phyloP scores from a whole-genome alignment of 2,797 vertebrate species.

The Rallus crepitans region DNA sequence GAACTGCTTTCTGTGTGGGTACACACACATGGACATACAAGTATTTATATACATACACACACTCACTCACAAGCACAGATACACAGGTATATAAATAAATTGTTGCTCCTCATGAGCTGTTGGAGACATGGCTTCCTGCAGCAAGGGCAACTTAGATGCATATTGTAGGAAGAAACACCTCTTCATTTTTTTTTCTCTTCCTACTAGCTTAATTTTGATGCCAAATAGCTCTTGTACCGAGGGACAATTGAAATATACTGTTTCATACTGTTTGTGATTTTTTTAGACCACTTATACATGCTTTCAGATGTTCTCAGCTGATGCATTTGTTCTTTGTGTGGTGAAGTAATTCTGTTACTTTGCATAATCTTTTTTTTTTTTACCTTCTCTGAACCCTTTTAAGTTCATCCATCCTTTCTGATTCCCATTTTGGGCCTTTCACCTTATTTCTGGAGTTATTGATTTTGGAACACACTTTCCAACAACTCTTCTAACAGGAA shows the following conservation, averaged over 20 bases:
- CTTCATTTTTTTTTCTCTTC: not conserved
- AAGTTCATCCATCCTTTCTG: not conserved
- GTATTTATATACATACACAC: not conserved
- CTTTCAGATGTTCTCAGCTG: not conserved
- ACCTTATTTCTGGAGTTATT: not conserved
- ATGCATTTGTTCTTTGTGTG: not conserved
- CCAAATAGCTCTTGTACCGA: not conserved
- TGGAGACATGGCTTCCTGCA: not conserved
- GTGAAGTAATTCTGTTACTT: not conserved
- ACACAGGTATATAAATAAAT: rapidly evolving
- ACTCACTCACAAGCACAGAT: not conserved
- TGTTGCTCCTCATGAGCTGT: not conserved
- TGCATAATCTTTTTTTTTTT: not conserved
- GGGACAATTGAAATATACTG: not conserved
- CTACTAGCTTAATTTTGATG: not conserved
- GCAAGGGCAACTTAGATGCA: not conserved
- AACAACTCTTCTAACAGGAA: not conserved
- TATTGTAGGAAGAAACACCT: not conserved
- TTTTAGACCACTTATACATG: not conserved
- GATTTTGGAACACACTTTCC: not conserved
- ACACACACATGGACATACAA: not conserved
- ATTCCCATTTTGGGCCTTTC: not conserved
- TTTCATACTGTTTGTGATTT: not conserved
- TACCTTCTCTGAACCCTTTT: not conserved
- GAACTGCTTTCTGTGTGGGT: not conserved